Conservation (phyloP, 1,140 invertebrate species). For the Tyrophagus putrescentiae region DNA sequence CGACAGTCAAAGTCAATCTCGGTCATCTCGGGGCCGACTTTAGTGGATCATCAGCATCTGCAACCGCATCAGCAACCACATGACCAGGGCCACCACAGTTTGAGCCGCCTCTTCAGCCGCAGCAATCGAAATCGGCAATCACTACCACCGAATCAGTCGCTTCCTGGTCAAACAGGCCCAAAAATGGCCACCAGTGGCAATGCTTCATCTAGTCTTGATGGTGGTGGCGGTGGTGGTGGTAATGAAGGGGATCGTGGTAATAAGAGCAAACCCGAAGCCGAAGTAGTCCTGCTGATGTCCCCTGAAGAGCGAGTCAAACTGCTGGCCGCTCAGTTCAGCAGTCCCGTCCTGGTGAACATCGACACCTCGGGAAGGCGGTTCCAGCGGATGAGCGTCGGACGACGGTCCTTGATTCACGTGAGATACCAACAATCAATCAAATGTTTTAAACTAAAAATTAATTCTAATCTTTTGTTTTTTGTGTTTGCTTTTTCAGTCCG, state of each 20-base stretch:
- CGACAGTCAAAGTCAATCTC: neutral
- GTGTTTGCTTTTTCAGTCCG: neutral
- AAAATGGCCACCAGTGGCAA: too few relatives aligned
- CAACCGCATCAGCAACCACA: neutral
- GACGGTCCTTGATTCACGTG: conserved; percentile 56
- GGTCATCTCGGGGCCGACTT: too few relatives aligned
- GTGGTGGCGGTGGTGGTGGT: neutral
- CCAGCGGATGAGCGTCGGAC: conserved; percentile 62
- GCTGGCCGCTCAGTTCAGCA: conserved; percentile 45
- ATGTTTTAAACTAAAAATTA: neutral
- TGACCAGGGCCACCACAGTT: too few relatives aligned
- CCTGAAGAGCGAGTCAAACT: conserved; percentile 33
- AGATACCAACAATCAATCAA: conserved; percentile 26
- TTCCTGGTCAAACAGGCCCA: neutral
- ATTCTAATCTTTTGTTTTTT: too few relatives aligned
- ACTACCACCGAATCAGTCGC: neutral
- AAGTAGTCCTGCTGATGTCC: conserved; percentile 28
- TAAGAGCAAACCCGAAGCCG: too few relatives aligned
- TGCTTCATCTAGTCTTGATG: too few relatives aligned
- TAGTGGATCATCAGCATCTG: neutral
- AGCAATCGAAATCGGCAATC: neutral
- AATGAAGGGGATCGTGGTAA: conserved; percentile 1
- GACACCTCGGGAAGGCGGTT: conserved; percentile 70
- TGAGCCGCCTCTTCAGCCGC: neutral
- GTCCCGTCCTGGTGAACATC: conserved; percentile 65